Conservation (phyloP, 2,797 vertebrate genomes). For the Acridotheres tristis region DNA sequence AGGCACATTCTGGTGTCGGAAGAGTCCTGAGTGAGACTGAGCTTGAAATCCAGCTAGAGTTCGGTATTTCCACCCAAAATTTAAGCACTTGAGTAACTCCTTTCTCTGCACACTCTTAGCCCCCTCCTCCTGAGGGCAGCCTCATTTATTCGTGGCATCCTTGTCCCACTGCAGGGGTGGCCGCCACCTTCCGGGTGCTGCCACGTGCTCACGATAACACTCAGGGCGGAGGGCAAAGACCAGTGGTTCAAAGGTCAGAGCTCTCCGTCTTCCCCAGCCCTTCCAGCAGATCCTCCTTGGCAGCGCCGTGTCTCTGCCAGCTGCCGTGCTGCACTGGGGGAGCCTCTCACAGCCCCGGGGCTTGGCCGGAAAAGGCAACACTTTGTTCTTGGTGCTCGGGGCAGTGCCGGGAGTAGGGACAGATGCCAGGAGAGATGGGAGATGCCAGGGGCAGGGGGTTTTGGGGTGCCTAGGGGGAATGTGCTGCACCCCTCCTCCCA, state of each 20-base stretch:
- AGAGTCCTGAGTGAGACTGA: background rate
- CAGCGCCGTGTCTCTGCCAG: rapidly evolving
- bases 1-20: background rate
- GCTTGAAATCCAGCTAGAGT: background rate
- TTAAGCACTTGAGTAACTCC: background rate
- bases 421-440: background rate
- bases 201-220: rapidly evolving
- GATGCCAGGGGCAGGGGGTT: background rate
- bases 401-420: background rate
- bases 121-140: background rate
- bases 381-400: background rate
- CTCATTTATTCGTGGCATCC: background rate
- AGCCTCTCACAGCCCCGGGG: background rate
- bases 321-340: background rate
- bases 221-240: background rate
- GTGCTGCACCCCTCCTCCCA: background rate
- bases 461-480: background rate
- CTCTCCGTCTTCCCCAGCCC: background rate
- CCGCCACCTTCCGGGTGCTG: background rate
- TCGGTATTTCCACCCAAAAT: background rate
- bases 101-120: background rate
- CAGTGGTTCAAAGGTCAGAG: background rate
- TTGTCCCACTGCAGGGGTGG: background rate
- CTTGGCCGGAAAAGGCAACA: background rate
- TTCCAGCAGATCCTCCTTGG: background rate